phyloP scores from a whole-genome alignment of 2,797 vertebrate genomes.

The Champsocephalus esox region DNA sequence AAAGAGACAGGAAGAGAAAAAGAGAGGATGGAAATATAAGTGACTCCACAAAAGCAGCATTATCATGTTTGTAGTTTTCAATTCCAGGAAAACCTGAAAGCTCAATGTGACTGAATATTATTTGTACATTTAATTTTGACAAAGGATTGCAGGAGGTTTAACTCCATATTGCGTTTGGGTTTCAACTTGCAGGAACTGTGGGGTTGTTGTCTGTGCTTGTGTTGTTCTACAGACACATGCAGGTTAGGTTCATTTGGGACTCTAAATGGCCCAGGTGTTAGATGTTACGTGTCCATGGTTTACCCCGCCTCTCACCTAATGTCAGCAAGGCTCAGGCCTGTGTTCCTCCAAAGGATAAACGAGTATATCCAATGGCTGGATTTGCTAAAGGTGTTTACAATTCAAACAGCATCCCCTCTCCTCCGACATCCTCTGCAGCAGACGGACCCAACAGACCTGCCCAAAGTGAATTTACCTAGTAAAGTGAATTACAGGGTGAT shows the following conservation, averaged over 20 bases:
- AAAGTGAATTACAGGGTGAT: constrained; percentile 86
- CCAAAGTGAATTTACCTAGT: constrained; percentile 80
- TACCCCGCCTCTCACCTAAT: not conserved
- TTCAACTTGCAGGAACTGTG: not conserved
- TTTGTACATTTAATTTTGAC: constrained; percentile 37
- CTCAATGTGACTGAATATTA: constrained; percentile 1
- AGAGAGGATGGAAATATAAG: constrained; percentile 14
- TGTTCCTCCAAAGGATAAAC: constrained; percentile 3
- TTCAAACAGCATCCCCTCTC: constrained; percentile 44
- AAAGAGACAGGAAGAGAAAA: constrained; percentile 43
- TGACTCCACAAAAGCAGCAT: constrained; percentile 14
- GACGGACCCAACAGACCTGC: constrained; percentile 71
- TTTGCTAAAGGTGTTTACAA: constrained; percentile 45
- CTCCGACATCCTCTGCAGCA: constrained; percentile 48
- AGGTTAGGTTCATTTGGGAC: not conserved
- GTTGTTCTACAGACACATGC: not conserved
- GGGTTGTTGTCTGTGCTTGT: too few species aligned
- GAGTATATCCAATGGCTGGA: constrained; percentile 3
- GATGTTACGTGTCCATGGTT: not conserved
- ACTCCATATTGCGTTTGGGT: constrained; percentile 78
- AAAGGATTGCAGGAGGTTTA: constrained; percentile 28
- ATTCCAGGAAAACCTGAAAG: constrained; percentile 26
- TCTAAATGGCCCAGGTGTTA: not conserved
- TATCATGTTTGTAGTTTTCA: constrained; percentile 27
- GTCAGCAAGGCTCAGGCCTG: not conserved